These are phyloP conservation scores for Notospermus geniculatus DNA, from an alignment of 1,140 invertebrate genomes.

Conservation along the genomic window DNA sequence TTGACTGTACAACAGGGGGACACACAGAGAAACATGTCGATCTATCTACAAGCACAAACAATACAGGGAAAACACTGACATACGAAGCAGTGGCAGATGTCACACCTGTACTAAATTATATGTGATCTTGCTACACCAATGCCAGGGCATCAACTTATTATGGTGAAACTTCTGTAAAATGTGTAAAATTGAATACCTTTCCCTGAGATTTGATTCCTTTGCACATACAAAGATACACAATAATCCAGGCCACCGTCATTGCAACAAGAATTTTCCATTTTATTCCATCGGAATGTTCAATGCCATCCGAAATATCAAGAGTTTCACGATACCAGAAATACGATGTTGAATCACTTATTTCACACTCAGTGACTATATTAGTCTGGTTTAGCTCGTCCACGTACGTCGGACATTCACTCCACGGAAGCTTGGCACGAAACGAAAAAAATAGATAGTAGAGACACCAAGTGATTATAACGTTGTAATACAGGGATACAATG, in stretches of 20 bases:
- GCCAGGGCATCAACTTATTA: too few relatives aligned
- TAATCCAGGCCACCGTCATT: slow-evolving; percentile 84
- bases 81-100: too few relatives aligned
- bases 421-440: slow-evolving; percentile 72
- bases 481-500: slow-evolving; percentile 98
- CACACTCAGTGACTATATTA: slow-evolving; percentile 33
- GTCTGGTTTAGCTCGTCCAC: slow-evolving; percentile 26
- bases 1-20: too few relatives aligned
- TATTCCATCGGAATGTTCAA: slow-evolving; percentile 59
- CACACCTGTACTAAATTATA: too few relatives aligned
- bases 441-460: slow-evolving; percentile 79
- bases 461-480: slow-evolving; percentile 96
- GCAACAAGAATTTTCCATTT: slow-evolving; percentile 92
- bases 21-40: too few relatives aligned
- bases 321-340: slow-evolving; percentile 47
- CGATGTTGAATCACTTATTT: slow-evolving; percentile 36
- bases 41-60: too few relatives aligned
- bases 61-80: too few relatives aligned
- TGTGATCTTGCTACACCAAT: too few relatives aligned
- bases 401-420: slow-evolving; percentile 72
- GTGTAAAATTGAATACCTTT: too few relatives aligned
- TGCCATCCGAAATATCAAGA: slow-evolving; percentile 53
- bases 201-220: slow-evolving; percentile 95
- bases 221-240: slow-evolving; percentile 95
- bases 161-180: too few relatives aligned